Evolutionary conservation across 2,888 invertebrate genomes (phyloP), one percentile per base, ranked within the genome.

Genomic region (Dynastes hyllus): DNA sequence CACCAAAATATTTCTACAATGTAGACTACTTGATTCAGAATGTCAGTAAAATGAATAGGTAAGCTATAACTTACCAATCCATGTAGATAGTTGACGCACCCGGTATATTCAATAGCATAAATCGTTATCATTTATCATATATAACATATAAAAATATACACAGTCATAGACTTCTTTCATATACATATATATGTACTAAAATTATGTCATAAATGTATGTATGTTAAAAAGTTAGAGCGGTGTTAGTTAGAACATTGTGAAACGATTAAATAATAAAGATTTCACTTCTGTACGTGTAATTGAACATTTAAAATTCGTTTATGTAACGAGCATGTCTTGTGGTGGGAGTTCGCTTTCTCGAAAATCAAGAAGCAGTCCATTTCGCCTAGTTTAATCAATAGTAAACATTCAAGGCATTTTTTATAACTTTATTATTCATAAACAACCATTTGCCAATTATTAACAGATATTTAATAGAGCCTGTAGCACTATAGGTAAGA

Each of bases 271-370:
- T 78, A 78, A 78, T 73, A 40, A 32, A 50, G 73, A 73, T 78
- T 78, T 78, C 78, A 71, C 78, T 73, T 55, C 6, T 22, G 55
- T 73, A 73, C 78, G 73, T 73, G 73, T 63, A 78, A 73, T 65
- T 78, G 63, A 65, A 78, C 71, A 71, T 78, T 73, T 73, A 73
- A 71, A 78, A 45, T 53, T 78, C 53, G 73, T 78, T 78, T 78
- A 78, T 78, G 78, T 78, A 78, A 78, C 78, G 53, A 67, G 67
- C 13, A 16, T 55, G 58, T 73, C 65, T 22, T 58, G 65, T 50
- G 32, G 63, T 55, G 63, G 51, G 73, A 66, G 37, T 37, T 32
- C 9, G 58, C 73, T 73, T 73, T 73, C 73, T 73, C 73, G 73
- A 58, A 58, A 73, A 70, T n/a, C 29, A n/a, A 70, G 51, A 70